Evolutionary conservation across 2,113 vertebrate genomes (phyloP).

Genomic region (Erpornis zantholeuca): DNA sequence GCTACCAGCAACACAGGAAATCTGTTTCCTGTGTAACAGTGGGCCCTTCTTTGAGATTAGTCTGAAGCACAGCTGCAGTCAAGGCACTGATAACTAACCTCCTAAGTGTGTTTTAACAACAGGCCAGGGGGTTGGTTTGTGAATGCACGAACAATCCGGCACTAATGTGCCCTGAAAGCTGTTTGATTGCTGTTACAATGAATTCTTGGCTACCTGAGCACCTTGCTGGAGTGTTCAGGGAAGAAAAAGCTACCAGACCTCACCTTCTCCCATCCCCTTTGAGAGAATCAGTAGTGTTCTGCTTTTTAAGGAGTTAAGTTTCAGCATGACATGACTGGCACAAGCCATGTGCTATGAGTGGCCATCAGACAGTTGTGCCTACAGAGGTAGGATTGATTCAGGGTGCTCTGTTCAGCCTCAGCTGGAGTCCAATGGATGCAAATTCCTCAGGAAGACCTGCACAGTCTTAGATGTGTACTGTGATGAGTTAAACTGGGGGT

Average conservation of each 20-base stretch:
- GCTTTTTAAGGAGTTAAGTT: not conserved
- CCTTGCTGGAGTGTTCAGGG: not conserved
- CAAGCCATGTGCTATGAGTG: not conserved
- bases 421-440: not conserved
- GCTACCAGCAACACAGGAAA: not conserved
- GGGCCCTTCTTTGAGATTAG: not conserved
- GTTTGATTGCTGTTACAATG: not conserved
- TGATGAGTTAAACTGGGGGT: not conserved
- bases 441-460: not conserved
- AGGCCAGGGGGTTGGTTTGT: not conserved
- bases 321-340: rapidly evolving
- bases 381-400: too few relatives aligned
- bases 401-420: not conserved
- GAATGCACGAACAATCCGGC: not conserved
- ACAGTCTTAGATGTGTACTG: not conserved
- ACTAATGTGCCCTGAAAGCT: not conserved
- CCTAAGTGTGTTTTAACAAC: rapidly evolving
- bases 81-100: not conserved
- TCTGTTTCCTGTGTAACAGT: not conserved
- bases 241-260: not conserved
- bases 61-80: not conserved
- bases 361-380: not conserved
- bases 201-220: not conserved
- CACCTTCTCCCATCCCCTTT: not conserved
- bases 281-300: not conserved